Base-by-base conservation (phyloP, 2,113 vertebrate species). In the Cyphomyrus plagiostoma region DNA sequence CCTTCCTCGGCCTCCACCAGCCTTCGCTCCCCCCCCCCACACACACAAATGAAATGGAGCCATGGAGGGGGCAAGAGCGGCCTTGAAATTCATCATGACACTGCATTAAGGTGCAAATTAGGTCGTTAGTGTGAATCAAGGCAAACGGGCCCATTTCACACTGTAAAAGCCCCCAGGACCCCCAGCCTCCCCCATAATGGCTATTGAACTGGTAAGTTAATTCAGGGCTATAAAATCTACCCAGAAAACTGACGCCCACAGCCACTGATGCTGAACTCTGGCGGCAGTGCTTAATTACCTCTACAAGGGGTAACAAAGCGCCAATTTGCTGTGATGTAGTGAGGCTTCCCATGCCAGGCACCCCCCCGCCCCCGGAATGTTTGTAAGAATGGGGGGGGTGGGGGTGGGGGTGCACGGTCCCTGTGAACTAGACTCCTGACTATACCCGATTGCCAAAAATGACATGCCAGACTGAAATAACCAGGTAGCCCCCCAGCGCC, bases 161-260 rank as follows among this genome's bases (percentile, higher is more conserved):
- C 88, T 49, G 50, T 23, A 80, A 53, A 50, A 83, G 39, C 77
- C 80, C 42, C 23, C 49, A 62, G 52, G 52, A 56, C 52, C 80
- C 26, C 39, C n/a, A 26, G n/a, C 77, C 53, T 89, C n/a, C 49
- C 80, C 88, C 88, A 84, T 89, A 89, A 89, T 85, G 88, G 77
- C 80, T 89, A 89, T 89, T 89, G 88, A 89, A 89, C 88, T 89
- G 77, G 88, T 15, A 84, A 89, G 88, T 89, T 89, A 89, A 89
- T 89, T 89, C 52, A 85, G 46, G 52, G 88, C 88, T 48, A 89
- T 89, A 89, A 89, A 89, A 89, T 53, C 50, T 84, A 80, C 35
- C 53, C 86, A 62, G 35, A 88, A 62, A 86, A 48, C 58, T 30
- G 80, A 58, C 83, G 80, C 88, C 88, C 88, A 89, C 80, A 62